Percentiles rank a stretch among this genome's conserved stretches.
Conservation (phyloP, 2,113 vertebrate species). For the Patagioenas fasciata region DNA sequence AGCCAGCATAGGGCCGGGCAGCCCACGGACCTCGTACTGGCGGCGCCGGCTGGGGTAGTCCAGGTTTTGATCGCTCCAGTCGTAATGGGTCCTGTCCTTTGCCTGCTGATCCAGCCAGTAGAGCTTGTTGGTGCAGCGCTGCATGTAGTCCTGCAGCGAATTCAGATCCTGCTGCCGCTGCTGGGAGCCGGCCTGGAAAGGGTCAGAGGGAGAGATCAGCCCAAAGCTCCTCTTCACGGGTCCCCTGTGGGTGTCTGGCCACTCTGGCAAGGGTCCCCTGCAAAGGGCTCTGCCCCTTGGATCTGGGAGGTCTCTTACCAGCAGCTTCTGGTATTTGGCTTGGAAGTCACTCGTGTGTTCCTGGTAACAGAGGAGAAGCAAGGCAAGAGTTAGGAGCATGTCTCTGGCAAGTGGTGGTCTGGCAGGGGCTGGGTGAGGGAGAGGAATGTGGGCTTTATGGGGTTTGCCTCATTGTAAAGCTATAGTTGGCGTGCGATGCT, state of each 20-base stretch:
- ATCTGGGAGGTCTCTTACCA: slow-evolving; percentile 77
- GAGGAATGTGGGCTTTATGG: neutral
- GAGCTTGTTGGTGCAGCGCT: slow-evolving; percentile 96
- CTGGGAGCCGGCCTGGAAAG: slow-evolving; percentile 69
- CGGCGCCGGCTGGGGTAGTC: slow-evolving; percentile 91
- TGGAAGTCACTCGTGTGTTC: slow-evolving; percentile 79
- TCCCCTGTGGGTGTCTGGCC: neutral
- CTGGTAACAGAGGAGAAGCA: slow-evolving; percentile 66
- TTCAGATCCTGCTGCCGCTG: slow-evolving; percentile 88
- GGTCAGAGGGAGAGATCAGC: neutral
- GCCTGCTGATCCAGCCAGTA: slow-evolving; percentile 99
- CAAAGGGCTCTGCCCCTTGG: neutral
- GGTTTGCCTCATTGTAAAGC: neutral
- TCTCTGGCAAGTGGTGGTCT: neutral
- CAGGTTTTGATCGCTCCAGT: slow-evolving; percentile 94
- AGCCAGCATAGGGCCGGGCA: neutral
- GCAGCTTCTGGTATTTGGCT: slow-evolving; percentile 87
- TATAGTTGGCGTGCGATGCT: accelerated
- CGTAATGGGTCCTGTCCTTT: slow-evolving; percentile 86
- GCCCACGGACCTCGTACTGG: slow-evolving; percentile 87
- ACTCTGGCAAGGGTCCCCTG: neutral
- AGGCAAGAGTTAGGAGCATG: neutral
- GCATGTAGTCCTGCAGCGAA: slow-evolving; percentile 95
- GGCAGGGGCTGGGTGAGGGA: neutral
- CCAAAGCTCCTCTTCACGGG: accelerated